A percentile compares a stretch with the other conserved stretches of the same genome.
phyloP scores from a whole-genome alignment of 2,797 vertebrate species.

The Pangasius macronema region DNA sequence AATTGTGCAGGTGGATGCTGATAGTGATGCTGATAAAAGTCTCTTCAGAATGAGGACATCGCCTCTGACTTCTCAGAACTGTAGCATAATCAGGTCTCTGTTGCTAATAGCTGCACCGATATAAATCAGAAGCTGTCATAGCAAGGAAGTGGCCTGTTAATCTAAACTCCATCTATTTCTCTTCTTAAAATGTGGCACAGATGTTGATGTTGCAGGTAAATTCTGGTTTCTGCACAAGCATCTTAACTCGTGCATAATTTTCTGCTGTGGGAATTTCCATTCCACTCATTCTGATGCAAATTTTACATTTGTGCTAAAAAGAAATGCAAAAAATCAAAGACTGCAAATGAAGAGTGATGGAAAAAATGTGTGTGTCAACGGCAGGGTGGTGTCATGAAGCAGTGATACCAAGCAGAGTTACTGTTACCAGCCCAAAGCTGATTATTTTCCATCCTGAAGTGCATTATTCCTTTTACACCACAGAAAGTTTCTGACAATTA shows the following conservation, averaged over 20 bases:
- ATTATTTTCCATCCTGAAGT: neutral
- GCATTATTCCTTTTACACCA: too few species aligned
- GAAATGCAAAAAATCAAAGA: neutral
- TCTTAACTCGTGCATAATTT: too few species aligned
- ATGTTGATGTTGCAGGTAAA: neutral
- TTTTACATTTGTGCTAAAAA: neutral
- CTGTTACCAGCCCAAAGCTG: neutral
- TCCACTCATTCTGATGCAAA: neutral
- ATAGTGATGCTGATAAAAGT: constrained; percentile 14
- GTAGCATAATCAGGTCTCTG: neutral
- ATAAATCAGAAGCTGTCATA: neutral
- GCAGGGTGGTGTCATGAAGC: neutral
- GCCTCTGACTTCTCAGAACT: constrained; percentile 9
- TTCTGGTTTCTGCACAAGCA: neutral
- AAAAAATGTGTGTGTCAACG: neutral
- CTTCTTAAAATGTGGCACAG: neutral
- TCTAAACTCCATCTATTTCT: neutral
- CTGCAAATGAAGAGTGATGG: neutral
- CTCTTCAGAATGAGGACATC: constrained; percentile 6
- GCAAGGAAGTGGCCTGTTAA: constrained; percentile 16
- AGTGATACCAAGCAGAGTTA: neutral
- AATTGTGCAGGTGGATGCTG: neutral
- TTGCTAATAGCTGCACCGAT: neutral
- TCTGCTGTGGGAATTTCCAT: neutral
- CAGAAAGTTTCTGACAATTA: too few species aligned